phyloP scores from a whole-genome alignment of 2,113 vertebrate species.

The Cacatua alba region DNA sequence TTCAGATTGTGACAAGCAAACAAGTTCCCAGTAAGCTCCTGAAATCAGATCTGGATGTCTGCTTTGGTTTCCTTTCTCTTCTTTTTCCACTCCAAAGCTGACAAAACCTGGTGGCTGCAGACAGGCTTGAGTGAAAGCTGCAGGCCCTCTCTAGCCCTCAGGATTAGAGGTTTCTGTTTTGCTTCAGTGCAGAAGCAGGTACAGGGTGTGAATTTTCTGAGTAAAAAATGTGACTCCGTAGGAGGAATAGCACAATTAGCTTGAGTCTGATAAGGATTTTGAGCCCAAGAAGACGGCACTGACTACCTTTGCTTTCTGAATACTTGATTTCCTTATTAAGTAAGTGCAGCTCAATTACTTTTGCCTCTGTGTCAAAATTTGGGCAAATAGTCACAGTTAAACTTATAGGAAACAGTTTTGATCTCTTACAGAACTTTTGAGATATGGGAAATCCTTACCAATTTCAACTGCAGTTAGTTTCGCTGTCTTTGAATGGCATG shows the following conservation, averaged over 20 bases:
- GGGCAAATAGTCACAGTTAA: not conserved
- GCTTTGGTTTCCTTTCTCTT: not conserved
- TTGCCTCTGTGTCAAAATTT: not conserved
- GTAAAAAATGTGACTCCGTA: not conserved
- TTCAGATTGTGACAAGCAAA: not conserved
- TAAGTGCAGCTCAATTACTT: not conserved
- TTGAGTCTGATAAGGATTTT: not conserved
- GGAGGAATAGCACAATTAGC: conserved; percentile 32
- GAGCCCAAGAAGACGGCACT: not conserved
- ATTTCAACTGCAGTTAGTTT: not conserved
- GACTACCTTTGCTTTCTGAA: conserved; percentile 30
- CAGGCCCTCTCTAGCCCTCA: not conserved
- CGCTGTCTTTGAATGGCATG: not conserved
- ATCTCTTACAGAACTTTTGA: not conserved
- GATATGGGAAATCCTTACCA: not conserved
- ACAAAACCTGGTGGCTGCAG: not conserved
- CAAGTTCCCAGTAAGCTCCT: not conserved
- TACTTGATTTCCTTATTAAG: conserved; percentile 6
- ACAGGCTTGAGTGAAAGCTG: not conserved
- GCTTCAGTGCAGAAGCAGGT: not conserved
- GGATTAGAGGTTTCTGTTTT: not conserved
- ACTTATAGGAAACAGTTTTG: not conserved
- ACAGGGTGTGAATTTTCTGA: not conserved
- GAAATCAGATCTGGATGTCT: not conserved
- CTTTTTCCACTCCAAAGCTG: not conserved